phyloP scores from a whole-genome alignment of 2,113 vertebrate genomes.

The Fulica atra region DNA sequence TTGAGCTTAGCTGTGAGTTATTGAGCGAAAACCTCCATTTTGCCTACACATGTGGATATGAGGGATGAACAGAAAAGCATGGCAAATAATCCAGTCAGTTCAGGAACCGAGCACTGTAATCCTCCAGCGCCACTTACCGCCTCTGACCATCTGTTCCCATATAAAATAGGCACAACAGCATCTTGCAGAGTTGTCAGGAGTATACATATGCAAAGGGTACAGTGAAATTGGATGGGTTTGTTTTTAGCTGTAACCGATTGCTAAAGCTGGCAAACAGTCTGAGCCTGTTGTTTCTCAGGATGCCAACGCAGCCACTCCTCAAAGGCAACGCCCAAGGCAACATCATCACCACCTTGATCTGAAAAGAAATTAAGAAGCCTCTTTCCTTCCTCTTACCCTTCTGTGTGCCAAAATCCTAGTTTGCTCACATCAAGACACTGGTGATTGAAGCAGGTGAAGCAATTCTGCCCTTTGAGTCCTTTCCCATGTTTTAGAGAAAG shows the following conservation, averaged over 20 bases:
- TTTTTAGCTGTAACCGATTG: neutral
- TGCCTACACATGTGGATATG: neutral
- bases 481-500: neutral
- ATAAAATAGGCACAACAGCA: neutral
- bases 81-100: neutral
- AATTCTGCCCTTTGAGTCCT: neutral
- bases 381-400: neutral
- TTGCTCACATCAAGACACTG: neutral
- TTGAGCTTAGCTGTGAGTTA: neutral
- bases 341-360: neutral
- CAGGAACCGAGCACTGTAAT: neutral
- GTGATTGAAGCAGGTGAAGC: neutral
- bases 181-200: neutral
- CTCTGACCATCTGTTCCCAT: neutral
- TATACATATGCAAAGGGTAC: neutral
- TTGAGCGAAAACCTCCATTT: neutral
- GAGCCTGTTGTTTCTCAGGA: neutral
- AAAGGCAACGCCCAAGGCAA: neutral
- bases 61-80: neutral
- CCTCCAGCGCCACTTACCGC: neutral
- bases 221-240: neutral
- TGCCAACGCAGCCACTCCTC: neutral
- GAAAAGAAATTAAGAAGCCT: neutral
- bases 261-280: constrained; percentile 1
- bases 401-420: neutral